These are phyloP conservation scores for Stratiolaelaps scimitus DNA, from an alignment of 1,140 invertebrate species.

Conservation along the genomic window DNA sequence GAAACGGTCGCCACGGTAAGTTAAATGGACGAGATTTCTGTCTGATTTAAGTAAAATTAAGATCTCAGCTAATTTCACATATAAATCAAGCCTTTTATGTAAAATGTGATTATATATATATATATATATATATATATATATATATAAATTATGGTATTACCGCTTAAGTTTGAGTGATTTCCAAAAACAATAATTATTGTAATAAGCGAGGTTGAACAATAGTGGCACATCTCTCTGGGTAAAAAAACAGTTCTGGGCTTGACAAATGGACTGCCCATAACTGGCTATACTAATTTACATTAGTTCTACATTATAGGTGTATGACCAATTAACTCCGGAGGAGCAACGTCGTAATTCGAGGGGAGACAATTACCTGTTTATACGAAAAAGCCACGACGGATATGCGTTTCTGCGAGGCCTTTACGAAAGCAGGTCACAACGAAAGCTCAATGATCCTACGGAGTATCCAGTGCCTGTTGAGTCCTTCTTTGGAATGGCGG, in stretches of 20 bases:
- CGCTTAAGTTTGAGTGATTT: neutral
- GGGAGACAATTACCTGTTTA: conserved; percentile 67
- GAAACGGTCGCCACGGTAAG: conserved; percentile 52
- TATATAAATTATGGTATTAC: too few species aligned
- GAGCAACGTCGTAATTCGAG: conserved; percentile 47
- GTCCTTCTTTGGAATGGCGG: conserved; percentile 56
- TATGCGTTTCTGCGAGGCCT: conserved; percentile 57
- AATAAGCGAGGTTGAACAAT: conserved; percentile 29
- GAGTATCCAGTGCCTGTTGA: conserved; percentile 44
- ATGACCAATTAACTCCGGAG: conserved; percentile 14
- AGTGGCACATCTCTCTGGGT: too few species aligned
- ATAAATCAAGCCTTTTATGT: neutral
- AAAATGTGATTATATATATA: neutral
- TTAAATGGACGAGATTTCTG: conserved; percentile 58
- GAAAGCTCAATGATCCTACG: conserved; percentile 37
- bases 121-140: neutral
- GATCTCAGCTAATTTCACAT: conserved; percentile 31
- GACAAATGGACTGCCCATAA: too few species aligned
- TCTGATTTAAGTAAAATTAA: conserved; percentile 60
- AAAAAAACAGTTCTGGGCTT: too few species aligned
- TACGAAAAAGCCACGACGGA: conserved; percentile 53
- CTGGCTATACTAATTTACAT: too few species aligned
- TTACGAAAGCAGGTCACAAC: conserved; percentile 46
- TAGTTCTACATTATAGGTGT: conserved; percentile 36
- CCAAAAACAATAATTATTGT: conserved; percentile 9